Percentiles rank a stretch among this genome's conserved stretches.
Evolutionary conservation across 53 echinoderm and acorn worm species (phyloP).

Genomic region (Hippasteria phrygiana): DNA sequence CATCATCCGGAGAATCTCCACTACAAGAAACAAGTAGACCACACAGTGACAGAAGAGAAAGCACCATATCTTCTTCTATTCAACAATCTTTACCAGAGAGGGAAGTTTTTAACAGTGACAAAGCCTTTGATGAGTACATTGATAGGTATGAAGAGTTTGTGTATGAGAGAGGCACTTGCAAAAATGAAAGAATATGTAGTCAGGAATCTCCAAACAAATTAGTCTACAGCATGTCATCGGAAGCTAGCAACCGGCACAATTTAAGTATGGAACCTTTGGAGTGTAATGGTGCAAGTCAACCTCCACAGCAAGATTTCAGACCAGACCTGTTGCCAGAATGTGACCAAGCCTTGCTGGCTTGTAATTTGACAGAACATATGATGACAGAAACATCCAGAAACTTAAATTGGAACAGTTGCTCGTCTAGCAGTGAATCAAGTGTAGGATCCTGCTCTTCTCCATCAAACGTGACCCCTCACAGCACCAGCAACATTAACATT

Average conservation of each 20-base stretch:
- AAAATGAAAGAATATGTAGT: neutral
- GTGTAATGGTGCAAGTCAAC: neutral
- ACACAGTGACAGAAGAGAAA: neutral
- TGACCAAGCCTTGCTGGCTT: conserved; percentile 27
- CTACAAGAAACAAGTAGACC: neutral
- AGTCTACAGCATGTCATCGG: neutral
- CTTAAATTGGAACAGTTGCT: conserved; percentile 7
- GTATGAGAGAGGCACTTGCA: conserved; percentile 4
- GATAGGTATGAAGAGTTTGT: conserved; percentile 44
- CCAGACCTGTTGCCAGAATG: conserved; percentile 50
- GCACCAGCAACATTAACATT: conserved; percentile 32
- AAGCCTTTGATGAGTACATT: conserved; percentile 27
- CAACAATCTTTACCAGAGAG: conserved; percentile 15
- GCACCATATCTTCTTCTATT: neutral
- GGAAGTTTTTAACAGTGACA: conserved; percentile 7
- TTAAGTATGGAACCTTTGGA: neutral
- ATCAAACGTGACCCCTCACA: neutral
- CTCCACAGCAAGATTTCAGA: conserved; percentile 2
- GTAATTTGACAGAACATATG: neutral
- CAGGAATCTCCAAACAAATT: neutral
- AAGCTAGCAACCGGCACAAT: neutral
- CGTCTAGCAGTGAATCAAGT: neutral
- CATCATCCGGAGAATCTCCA: neutral
- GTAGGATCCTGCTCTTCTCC: neutral
- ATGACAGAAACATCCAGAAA: neutral